Base-by-base conservation (phyloP, 2,888 invertebrate species). In the Scaptomyza flava region DNA sequence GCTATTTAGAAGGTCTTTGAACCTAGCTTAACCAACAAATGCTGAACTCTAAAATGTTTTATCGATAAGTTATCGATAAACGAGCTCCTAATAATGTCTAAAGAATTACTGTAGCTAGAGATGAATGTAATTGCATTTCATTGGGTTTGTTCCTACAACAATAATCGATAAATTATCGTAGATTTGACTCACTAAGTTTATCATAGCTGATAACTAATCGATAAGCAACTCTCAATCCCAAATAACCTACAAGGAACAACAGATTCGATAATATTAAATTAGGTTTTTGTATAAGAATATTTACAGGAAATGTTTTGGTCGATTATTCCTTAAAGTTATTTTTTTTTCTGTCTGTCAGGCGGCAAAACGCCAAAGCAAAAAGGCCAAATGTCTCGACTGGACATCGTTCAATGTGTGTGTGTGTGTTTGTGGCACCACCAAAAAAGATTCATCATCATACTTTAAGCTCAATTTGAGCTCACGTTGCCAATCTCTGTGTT, bases 361-460 rank as follows among this genome's bases (percentile, higher is more conserved):
- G 76, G 65, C 72, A 64, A 63, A 38, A 42, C 45, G 60, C 41
- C 12, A 50, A 50, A 50, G 50, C 50, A 34, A 50, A 63, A 75
- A 83, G 75, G 75, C 68, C 74, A 42, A 78, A 71, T 81, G 57
- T 69, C 77, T 68, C 72, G 60, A 38, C 74, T 77, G 74, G 64
- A 77, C 74, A 72, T 64, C 33, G 50, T 31, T 68, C 46, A 70
- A 59, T 70, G 45, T 69, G 54, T 47, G 31, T 27, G 23, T 51
- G 23, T 36, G 34, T 36, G 12, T 33, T 20, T 12, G 31, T 11
- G 33, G 11, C 53, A 53, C n/a, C 46, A 64, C 20, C 41, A 30
- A 42, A 6, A 6, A 34, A 64, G 38, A 52, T 59, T 59, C 52
- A 52, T 52, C 59, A 52, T 36, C 34, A 36, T 23, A 6, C 27